Evolutionary conservation across 2,113 vertebrate species (phyloP), one percentile per base, ranked within the genome.

Genomic region (Malurus cyaneus): DNA sequence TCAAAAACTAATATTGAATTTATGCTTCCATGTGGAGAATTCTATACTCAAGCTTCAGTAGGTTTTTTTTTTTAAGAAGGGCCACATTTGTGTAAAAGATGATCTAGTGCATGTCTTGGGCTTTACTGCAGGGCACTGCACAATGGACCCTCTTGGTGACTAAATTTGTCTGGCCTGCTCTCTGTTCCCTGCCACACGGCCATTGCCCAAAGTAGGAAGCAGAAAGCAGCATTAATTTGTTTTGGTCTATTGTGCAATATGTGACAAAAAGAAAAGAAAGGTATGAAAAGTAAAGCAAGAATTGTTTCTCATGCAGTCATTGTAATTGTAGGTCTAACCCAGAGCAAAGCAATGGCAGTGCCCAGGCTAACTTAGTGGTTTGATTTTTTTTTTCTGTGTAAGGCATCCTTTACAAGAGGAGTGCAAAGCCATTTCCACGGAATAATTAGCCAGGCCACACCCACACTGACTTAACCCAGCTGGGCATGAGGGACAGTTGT

Each of bases 81-180:
- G 21, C 10, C 1, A 0, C 4, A 1, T 41, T 61, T 61, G 12
- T 86, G 39, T 44, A 61, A 66, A 72, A 52, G 34, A 13, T 41
- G 7, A 28, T 79, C 11, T 12, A 32, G 7, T 18, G 3, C 18
- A 1, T 11, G 11, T 15, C 29, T 81, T 57, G 21, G 59, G 53
- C 25, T 80, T 72, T 69, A 39, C 36, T 36, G 5, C 18, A 53
- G 21, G 31, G 34, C 19, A 39, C 39, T 39, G 39, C 39, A 39
- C 1, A 0, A 3, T 31, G 52, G 74, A 29, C 6, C 0, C 6
- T 52, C 21, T 52, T 19, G 3, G 29, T 62, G 67, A n/a, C n/a
- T 39, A 21, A 79, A 21, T 11, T 52, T 73, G 14, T 49, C 36
- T 54, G 34, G 19, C 8, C 25, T 79, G 13, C 31, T 53, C 1